These are phyloP conservation scores for Tachina lurida DNA, from an alignment of 2,888 invertebrate genomes.

Conservation along the genomic window DNA sequence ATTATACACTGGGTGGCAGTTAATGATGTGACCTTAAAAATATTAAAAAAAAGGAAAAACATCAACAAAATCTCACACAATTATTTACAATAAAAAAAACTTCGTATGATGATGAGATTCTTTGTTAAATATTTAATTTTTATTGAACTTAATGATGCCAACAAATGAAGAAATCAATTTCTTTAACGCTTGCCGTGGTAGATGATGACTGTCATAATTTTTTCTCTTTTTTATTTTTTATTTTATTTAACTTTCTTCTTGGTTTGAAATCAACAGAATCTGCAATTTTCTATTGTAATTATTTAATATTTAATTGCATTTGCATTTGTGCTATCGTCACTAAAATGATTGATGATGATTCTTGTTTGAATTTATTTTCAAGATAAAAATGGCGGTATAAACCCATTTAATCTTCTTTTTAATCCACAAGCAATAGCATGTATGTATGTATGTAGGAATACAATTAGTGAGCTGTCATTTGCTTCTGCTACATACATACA, in stretches of 20 bases:
- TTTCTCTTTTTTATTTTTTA: background rate
- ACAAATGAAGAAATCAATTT: slow-evolving; percentile 11
- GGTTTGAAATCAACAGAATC: background rate
- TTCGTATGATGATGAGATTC: background rate
- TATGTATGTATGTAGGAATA: too few species aligned
- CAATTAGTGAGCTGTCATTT: too few species aligned
- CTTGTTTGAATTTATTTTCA: too few species aligned
- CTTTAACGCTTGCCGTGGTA: background rate
- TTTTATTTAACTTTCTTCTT: slow-evolving; percentile 35
- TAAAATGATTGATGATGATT: background rate
- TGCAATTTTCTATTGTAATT: background rate
- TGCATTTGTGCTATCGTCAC: background rate
- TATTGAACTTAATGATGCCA: slow-evolving; percentile 13
- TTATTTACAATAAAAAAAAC: slow-evolving; percentile 4
- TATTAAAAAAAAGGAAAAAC: slow-evolving; percentile 14
- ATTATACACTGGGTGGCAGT: slow-evolving; percentile 44
- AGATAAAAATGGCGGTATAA: too few species aligned
- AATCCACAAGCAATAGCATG: too few species aligned
- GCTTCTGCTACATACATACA: too few species aligned
- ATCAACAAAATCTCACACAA: slow-evolving; percentile 36
- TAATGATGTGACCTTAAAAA: slow-evolving; percentile 58
- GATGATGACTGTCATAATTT: background rate
- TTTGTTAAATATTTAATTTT: slow-evolving; percentile 18
- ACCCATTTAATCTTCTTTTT: too few species aligned
- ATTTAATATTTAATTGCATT: slow-evolving; percentile 8